A percentile compares a stretch with the other conserved stretches of the same genome.
Evolutionary conservation across 2,113 vertebrate genomes (phyloP).

Genomic region (Aleadryas rufinucha): DNA sequence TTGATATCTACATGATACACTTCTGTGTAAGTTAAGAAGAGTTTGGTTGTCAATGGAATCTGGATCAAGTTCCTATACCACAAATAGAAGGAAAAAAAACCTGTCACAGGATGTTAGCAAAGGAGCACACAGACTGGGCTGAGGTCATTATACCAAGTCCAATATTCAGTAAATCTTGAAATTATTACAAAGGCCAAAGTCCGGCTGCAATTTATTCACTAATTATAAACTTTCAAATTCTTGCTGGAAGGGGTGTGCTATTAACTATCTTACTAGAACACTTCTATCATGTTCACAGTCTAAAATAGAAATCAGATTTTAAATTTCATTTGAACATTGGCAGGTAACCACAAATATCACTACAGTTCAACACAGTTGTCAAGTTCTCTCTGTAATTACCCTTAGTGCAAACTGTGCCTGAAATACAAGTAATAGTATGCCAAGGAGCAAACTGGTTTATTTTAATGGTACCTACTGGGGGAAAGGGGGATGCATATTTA

Average conservation of each 20-base stretch:
- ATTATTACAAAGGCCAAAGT: neutral
- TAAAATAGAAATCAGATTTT: conserved; percentile 2
- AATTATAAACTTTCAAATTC: neutral
- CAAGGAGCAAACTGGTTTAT: neutral
- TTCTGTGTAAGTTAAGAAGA: neutral
- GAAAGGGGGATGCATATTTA: neutral
- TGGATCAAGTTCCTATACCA: neutral
- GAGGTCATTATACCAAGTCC: neutral
- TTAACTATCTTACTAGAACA: neutral
- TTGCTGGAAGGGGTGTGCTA: neutral
- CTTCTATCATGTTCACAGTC: neutral
- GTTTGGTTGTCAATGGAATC: neutral
- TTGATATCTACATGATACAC: neutral
- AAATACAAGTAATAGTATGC: neutral
- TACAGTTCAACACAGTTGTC: neutral
- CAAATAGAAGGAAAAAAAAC: neutral
- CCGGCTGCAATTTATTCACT: neutral
- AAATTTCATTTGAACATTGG: neutral
- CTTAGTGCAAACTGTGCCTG: neutral
- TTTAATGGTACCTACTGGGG: neutral
- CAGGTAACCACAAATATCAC: neutral
- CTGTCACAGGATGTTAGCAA: neutral
- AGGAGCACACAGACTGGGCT: neutral
- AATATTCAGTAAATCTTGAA: neutral
- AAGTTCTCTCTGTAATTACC: neutral